Evolutionary conservation across 2,113 vertebrate genomes (phyloP).

Genomic region (Lepidothrix coronata): DNA sequence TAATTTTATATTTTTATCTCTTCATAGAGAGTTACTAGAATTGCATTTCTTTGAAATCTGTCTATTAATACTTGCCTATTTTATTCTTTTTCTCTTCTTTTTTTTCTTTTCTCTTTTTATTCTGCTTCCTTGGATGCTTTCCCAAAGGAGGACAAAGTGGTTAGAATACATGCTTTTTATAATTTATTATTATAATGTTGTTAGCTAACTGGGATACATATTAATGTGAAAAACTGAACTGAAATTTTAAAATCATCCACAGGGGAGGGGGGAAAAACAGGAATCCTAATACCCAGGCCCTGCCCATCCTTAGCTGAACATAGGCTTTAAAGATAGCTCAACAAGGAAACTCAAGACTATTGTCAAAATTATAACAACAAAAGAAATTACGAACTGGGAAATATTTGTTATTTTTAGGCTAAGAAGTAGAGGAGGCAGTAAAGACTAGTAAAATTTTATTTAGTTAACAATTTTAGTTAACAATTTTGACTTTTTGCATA

Average conservation of each 20-base stretch:
- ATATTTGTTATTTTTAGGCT: neutral
- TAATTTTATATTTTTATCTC: conserved; percentile 7
- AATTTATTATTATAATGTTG: conserved; percentile 66
- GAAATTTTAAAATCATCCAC: conserved; percentile 10
- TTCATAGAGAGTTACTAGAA: conserved; percentile 44
- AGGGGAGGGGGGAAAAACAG: neutral
- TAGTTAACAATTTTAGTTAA: neutral
- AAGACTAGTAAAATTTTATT: neutral
- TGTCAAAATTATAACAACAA: neutral
- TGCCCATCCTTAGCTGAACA: neutral
- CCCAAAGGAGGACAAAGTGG: conserved; percentile 99
- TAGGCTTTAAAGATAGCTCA: neutral
- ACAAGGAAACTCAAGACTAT: neutral
- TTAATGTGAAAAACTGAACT: neutral
- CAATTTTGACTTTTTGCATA: neutral
- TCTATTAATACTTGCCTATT: conserved; percentile 67
- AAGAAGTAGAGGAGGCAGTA: neutral
- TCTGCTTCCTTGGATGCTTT: conserved; percentile 96
- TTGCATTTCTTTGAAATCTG: conserved; percentile 59
- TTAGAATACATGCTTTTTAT: conserved; percentile 91
- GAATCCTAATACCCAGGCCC: neutral
- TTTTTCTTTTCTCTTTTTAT: conserved; percentile 72
- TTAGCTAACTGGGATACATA: conserved; percentile 57
- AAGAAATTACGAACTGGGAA: neutral
- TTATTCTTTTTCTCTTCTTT: conserved; percentile 73